phyloP scores from a whole-genome alignment of 2,113 vertebrate genomes.

The Candoia aspera region DNA sequence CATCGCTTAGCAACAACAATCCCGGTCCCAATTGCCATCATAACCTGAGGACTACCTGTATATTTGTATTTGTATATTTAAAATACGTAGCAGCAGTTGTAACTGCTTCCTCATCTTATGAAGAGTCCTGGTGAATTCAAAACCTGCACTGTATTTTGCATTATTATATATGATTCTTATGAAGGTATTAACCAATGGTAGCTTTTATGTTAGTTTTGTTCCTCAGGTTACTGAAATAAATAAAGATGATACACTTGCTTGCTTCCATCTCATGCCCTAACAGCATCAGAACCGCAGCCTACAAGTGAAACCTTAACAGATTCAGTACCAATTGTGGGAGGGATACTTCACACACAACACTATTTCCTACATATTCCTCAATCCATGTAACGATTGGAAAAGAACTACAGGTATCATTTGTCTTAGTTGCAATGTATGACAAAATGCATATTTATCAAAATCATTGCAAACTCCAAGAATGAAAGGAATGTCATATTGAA shows the following conservation, averaged over 20 bases:
- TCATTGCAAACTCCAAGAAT: not conserved
- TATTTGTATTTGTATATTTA: not conserved
- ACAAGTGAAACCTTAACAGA: not conserved
- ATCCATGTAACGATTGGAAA: not conserved
- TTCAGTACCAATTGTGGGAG: not conserved
- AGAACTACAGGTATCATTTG: not conserved
- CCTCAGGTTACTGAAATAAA: not conserved
- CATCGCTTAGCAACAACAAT: not conserved
- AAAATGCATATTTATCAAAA: not conserved
- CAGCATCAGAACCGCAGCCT: not conserved
- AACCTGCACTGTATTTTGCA: not conserved
- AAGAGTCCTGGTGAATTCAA: not conserved
- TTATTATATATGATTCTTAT: not conserved
- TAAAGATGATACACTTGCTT: not conserved
- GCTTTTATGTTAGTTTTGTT: not conserved
- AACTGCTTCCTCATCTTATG: not conserved
- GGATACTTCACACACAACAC: not conserved
- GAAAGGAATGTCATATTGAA: not conserved
- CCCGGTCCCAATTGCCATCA: not conserved
- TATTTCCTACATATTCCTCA: not conserved
- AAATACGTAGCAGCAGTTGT: not conserved
- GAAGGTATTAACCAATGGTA: not conserved
- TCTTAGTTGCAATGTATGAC: not conserved
- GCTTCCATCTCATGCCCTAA: not conserved
- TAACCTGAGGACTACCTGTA: not conserved